These are phyloP conservation scores for Entomobrya proxima DNA, from an alignment of 2,888 invertebrate genomes.

Conservation along the genomic window DNA sequence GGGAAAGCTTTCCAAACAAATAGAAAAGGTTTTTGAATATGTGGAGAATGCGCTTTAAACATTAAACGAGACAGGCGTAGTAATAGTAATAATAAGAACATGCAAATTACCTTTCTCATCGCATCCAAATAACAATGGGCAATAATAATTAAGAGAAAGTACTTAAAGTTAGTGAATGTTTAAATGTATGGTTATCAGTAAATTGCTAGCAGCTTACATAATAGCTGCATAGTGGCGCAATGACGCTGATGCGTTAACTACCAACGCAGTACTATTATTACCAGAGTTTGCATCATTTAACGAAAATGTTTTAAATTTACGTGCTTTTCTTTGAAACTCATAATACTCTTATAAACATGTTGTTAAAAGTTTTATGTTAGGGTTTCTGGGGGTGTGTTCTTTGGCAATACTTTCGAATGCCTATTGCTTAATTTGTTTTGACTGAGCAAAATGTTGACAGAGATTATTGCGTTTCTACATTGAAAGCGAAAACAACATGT, in stretches of 20 bases:
- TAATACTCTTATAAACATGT: too few relatives aligned
- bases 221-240: background rate
- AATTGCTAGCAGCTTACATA: background rate
- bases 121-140: conserved; percentile 15
- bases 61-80: background rate
- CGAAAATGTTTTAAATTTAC: background rate
- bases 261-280: background rate
- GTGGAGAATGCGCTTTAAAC: background rate
- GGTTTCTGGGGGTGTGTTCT: background rate
- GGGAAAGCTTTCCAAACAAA: background rate
- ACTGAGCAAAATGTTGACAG: background rate
- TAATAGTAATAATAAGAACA: background rate
- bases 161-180: conserved; percentile 6
- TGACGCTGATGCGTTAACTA: background rate
- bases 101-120: background rate
- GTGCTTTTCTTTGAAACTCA: too few relatives aligned
- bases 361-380: background rate
- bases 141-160: conserved; percentile 41
- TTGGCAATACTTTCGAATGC: background rate
- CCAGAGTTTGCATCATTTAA: background rate
- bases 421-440: conserved; percentile 20
- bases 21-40: background rate
- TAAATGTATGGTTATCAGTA: background rate
- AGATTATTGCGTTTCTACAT: background rate
- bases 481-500: background rate